Conservation (phyloP, 2,113 vertebrate genomes). For the Macaca mulatta region DNA sequence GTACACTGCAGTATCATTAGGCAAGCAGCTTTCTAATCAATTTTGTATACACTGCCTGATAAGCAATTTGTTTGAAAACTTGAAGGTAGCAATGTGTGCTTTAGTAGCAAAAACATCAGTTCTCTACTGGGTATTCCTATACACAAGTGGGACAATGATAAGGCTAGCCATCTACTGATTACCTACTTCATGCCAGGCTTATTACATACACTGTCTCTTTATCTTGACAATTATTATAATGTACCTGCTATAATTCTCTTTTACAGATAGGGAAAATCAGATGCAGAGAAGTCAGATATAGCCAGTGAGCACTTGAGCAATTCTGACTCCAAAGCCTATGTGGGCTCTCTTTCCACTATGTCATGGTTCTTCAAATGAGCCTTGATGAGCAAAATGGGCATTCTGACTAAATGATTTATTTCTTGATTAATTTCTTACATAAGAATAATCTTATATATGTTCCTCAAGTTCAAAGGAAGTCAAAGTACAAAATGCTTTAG, state of each 20-base stretch:
- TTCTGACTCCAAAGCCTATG: not conserved
- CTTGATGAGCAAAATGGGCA: slow-evolving; percentile 25
- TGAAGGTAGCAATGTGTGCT: not conserved
- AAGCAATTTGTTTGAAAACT: slow-evolving; percentile 4
- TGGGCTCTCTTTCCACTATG: not conserved
- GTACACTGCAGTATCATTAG: not conserved
- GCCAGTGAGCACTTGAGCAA: not conserved
- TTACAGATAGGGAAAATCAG: not conserved
- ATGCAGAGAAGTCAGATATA: slow-evolving; percentile 1
- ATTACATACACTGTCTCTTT: not conserved
- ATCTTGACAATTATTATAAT: not conserved
- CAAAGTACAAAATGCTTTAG: slow-evolving; percentile 17
- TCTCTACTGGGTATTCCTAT: not conserved
- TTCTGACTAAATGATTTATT: slow-evolving; percentile 11
- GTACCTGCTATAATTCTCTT: not conserved
- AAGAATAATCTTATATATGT: not conserved
- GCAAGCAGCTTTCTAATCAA: not conserved
- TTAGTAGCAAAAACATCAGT: not conserved
- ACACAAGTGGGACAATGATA: not conserved
- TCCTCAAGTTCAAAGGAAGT: slow-evolving; percentile 19
- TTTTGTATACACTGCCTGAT: not conserved
- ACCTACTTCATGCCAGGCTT: not conserved
- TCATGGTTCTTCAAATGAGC: not conserved
- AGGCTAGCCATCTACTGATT: not conserved
- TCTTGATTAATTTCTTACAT: not conserved